Percentiles rank a stretch among this genome's conserved stretches.
Evolutionary conservation across 2,888 invertebrate species (phyloP).

Genomic region (Ichneumoninae sp.): DNA sequence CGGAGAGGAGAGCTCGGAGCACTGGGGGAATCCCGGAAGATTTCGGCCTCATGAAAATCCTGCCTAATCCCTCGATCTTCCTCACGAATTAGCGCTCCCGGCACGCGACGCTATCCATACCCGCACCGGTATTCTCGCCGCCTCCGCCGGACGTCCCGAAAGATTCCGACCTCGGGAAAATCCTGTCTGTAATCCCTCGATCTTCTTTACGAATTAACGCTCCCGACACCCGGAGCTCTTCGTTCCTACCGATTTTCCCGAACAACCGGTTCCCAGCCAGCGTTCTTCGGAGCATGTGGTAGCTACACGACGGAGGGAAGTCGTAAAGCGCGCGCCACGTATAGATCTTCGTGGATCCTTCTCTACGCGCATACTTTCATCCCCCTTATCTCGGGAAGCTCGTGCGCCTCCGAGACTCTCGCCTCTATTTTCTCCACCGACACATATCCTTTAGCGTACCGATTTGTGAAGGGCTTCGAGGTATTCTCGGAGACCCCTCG

Average conservation of each 20-base stretch:
- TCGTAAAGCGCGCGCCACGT: conserved; percentile 19
- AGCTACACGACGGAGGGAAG: conserved; percentile 6
- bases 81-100: conserved; percentile 57
- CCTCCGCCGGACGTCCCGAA: conserved; percentile 19
- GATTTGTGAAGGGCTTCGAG: conserved; percentile 31
- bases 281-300: not conserved
- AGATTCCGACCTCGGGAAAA: conserved; percentile 51
- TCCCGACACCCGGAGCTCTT: not conserved
- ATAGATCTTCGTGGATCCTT: not conserved
- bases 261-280: conserved; percentile 12
- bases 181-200: conserved; percentile 52
- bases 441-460: conserved; percentile 34
- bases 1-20: conserved; percentile 21
- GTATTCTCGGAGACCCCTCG: conserved; percentile 73
- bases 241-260: not conserved
- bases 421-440: conserved; percentile 31
- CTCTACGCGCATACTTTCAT: conserved; percentile 27
- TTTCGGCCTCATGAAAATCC: conserved; percentile 53
- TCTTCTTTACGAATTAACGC: conserved; percentile 61
- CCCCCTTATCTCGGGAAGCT: conserved; percentile 34
- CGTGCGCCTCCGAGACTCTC: conserved; percentile 20
- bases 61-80: conserved; percentile 54
- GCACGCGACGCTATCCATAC: not conserved
- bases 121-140: not conserved
- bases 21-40: conserved; percentile 32